Base-by-base conservation (phyloP, 2,113 vertebrate species). In the Ochotona princeps region DNA sequence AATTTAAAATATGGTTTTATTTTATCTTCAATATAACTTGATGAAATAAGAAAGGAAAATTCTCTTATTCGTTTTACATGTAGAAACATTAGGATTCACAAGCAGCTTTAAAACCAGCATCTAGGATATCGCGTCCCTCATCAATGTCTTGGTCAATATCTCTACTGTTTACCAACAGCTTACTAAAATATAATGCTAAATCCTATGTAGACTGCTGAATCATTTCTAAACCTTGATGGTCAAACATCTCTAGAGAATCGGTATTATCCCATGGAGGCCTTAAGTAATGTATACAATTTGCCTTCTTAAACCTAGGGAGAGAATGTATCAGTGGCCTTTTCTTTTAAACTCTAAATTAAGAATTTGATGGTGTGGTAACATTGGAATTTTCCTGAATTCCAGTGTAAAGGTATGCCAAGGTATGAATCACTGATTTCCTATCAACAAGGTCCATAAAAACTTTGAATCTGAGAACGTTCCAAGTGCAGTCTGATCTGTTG, bases 341-440 rank as follows among this genome's bases (percentile, higher is more conserved):
- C 44, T 92, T 75, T 79, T 57, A 96, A 95, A 83, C 20, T 38
- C n/a, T 90, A 81, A 85, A 92, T 89, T 84, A 63, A 93, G 87
- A 61, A 60, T 89, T 78, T 83, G 25, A 14, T 81, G 30, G 20
- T 57, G 8, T 89, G 35, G 38, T n/a, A 84, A 20, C 49, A 28
- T 18, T 72, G 54, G 66, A 82, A 84, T 92, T 90, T 85, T 72
- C 67, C 60, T 67, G 66, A 74, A 82, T 90, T 88, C 51, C 38
- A 75, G 0, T 20, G 25, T 47, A 54, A 8, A 66, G 54, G 35
- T 54, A 10, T 91, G 47, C 23, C 28, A 75, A 60, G 18, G 4
- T 70, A 35, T 69, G 78, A 13, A 72, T 65, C 32, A 65, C 30
- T 75, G 60, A 32, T 67, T 83, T 84, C 54, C 44, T 81, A 47